These are phyloP conservation scores for Cygnus olor DNA, from an alignment of 2,797 vertebrate species.

Conservation along the genomic window DNA sequence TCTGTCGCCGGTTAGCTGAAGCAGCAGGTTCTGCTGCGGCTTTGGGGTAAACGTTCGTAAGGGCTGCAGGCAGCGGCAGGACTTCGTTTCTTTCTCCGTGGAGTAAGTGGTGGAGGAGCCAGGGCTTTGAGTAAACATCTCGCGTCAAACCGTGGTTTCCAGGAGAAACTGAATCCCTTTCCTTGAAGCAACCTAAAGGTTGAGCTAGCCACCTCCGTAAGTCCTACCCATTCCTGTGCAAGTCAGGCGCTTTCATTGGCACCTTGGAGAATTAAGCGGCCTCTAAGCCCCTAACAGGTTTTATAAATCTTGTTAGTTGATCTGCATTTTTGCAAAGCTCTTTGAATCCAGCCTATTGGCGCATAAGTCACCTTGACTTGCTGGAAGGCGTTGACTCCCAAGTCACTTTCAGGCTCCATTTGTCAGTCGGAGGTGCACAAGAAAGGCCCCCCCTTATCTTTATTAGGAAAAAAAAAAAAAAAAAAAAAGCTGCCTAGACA, in stretches of 20 bases:
- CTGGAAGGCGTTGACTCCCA: conserved; percentile 40
- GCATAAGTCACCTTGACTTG: conserved; percentile 73
- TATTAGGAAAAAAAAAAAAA: neutral
- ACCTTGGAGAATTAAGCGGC: conserved; percentile 56
- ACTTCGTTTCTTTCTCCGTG: conserved; percentile 50
- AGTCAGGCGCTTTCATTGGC: conserved; percentile 47
- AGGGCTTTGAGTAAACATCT: conserved; percentile 5
- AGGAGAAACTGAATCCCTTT: conserved; percentile 1
- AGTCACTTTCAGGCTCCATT: conserved; percentile 68
- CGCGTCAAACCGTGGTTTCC: conserved; percentile 13
- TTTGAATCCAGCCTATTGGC: conserved; percentile 46
- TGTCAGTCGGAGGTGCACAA: conserved; percentile 60
- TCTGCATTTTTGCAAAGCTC: conserved; percentile 74
- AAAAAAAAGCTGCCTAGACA: conserved; percentile 36
- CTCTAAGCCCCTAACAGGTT: conserved; percentile 64
- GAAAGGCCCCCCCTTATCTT: conserved; percentile 27
- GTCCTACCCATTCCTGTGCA: neutral
- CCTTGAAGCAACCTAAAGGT: neutral
- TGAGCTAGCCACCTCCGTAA: conserved; percentile 30
- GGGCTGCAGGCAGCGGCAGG: conserved; percentile 33
- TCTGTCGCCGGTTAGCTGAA: conserved; percentile 41
- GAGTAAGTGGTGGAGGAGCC: conserved; percentile 33
- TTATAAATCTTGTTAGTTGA: conserved; percentile 74
- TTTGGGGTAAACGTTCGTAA: conserved; percentile 19
- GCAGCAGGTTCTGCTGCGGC: conserved; percentile 54